phyloP scores from a whole-genome alignment of 2,797 vertebrate genomes.

The Micrastur ruficollis region DNA sequence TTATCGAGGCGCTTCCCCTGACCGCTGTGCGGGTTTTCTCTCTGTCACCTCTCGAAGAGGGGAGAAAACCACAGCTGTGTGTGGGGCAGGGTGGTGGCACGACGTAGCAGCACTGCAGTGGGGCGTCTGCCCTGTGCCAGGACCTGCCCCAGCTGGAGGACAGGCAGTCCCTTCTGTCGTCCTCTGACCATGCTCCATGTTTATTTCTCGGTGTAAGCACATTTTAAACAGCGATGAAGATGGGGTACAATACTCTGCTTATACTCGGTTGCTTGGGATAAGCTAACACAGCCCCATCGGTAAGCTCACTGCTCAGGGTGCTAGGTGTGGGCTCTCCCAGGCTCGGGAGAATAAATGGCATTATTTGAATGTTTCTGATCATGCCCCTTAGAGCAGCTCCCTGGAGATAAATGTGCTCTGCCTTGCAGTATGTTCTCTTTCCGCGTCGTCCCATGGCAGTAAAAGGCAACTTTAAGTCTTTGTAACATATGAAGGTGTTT shows the following conservation, averaged over 20 bases:
- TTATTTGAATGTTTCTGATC: not conserved
- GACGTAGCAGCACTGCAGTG: accelerated
- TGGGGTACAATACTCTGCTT: not conserved
- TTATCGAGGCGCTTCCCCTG: not conserved
- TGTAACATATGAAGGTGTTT: not conserved
- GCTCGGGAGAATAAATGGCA: not conserved
- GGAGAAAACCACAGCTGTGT: not conserved
- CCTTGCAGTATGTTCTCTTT: not conserved
- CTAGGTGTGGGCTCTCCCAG: not conserved
- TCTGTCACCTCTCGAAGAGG: not conserved
- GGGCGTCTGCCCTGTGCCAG: not conserved
- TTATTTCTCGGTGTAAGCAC: not conserved
- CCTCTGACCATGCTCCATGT: not conserved
- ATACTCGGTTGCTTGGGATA: not conserved
- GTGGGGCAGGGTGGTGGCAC: not conserved
- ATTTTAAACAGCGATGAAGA: not conserved
- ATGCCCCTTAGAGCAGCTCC: not conserved
- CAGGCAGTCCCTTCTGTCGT: accelerated
- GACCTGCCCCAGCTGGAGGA: not conserved
- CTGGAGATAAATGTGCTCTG: not conserved
- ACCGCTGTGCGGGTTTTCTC: not conserved
- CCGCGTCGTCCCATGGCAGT: not conserved
- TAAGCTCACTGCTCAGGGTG: not conserved
- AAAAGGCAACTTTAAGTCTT: not conserved
- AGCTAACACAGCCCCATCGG: not conserved